Base-by-base conservation (phyloP, 2,113 vertebrate genomes). In the Trematocara stigmaticum region DNA sequence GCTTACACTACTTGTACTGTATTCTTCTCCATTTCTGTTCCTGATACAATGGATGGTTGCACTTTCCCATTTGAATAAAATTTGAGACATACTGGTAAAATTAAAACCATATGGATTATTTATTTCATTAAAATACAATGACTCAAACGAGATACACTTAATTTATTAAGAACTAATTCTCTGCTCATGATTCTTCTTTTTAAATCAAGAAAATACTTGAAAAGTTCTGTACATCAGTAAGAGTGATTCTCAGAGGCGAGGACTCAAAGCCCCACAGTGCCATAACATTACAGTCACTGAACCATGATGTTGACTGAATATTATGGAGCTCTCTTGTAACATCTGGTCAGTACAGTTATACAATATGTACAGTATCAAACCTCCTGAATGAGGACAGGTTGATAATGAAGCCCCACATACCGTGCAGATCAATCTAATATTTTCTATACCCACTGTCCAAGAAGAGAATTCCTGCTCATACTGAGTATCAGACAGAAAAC, bases 281-380 rank as follows among this genome's bases (percentile, higher is more conserved):
- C 31, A 13, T 78, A 53, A 92, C 87, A 86, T 91, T 84, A 84
- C 82, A 78, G 51, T 69, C 56, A 85, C 56, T 79, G 78, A 89
- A 52, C 56, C 38, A 78, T 29, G 55, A 80, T 31, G 49, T 55
- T 7, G 47, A 83, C 57, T 49, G 59, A 69, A 56, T 38, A 81
- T 89, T 74, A 66, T 47, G 1, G 31, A 78, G 34, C 42, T 82
- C 55, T 18, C 76, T 78, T 4, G 79, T 86, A 94, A 88, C 89
- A 51, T 89, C 81, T 84, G 56, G 6, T 82, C 71, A 52, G 80
- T 81, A 94, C 97, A 97, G 97, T 98, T 98, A 96, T 98, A 98
- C 98, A 98, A 96, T 98, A 98, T 99, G 97, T 98, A 99, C 98
- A 99, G 96, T 88, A 85, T 51, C 13, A 96, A 95, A 95, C 82